Percentiles rank a stretch among this genome's conserved stretches.
Conservation (phyloP, 2,888 invertebrate genomes). For the Blastobasis adustella region DNA sequence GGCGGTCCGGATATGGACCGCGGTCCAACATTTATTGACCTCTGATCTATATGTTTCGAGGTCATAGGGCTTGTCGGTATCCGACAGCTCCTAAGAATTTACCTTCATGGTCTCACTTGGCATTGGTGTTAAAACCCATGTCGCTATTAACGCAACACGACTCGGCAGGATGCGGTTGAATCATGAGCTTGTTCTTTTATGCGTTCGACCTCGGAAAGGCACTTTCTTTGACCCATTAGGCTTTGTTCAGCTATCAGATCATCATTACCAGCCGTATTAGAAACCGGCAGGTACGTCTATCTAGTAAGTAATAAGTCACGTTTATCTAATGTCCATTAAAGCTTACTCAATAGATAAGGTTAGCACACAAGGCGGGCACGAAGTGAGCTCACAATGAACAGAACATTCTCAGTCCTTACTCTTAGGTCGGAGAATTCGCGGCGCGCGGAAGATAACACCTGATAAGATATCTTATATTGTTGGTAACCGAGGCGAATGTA, state of each 20-base stretch:
- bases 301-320: background rate
- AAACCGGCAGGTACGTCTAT: background rate
- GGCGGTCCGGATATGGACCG: too few relatives aligned
- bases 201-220: slow-evolving; percentile 33
- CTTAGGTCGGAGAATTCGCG: slow-evolving; percentile 23
- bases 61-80: too few relatives aligned
- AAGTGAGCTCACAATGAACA: slow-evolving; percentile 5
- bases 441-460: slow-evolving; percentile 12
- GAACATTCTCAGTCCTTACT: slow-evolving; percentile 8
- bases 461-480: too few relatives aligned
- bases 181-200: slow-evolving; percentile 28
- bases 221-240: slow-evolving; percentile 59
- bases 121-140: too few relatives aligned
- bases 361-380: background rate
- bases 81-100: too few relatives aligned
- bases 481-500: too few relatives aligned
- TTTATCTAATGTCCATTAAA: slow-evolving; percentile 7
- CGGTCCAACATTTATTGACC: too few relatives aligned
- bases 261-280: slow-evolving; percentile 21
- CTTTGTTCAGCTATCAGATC: slow-evolving; percentile 34
- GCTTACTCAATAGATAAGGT: slow-evolving; percentile 9
- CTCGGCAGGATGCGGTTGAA: slow-evolving; percentile 32
- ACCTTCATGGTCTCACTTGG: too few relatives aligned
- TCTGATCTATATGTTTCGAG: too few relatives aligned
- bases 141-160: slow-evolving; percentile 7